A percentile compares a stretch with the other conserved stretches of the same genome.
Evolutionary conservation across 2,888 invertebrate species (phyloP).

Genomic region (Drosophila fulvimacula): DNA sequence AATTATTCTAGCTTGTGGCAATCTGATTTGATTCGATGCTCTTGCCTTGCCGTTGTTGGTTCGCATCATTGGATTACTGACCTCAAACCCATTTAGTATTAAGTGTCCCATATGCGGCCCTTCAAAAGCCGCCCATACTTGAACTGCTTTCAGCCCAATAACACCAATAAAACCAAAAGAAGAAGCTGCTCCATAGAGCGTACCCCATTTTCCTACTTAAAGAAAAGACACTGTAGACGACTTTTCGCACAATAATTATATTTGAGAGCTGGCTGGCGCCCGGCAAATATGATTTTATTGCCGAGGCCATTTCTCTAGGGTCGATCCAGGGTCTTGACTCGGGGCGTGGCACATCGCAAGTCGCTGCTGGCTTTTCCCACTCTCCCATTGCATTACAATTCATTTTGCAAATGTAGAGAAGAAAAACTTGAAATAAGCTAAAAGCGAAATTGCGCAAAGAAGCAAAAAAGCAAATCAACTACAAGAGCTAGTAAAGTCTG

Average conservation of each 20-base stretch:
- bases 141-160: constrained; percentile 79
- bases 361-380: constrained; percentile 47
- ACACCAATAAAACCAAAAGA: constrained; percentile 69
- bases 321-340: constrained; percentile 23
- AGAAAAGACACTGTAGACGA: constrained; percentile 64
- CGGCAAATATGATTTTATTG: constrained; percentile 83
- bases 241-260: constrained; percentile 74
- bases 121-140: constrained; percentile 58
- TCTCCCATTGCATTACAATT: constrained; percentile 72
- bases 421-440: constrained; percentile 64
- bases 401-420: constrained; percentile 82
- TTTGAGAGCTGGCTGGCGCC: constrained; percentile 83
- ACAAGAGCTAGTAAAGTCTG: constrained; percentile 17
- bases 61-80: constrained; percentile 72
- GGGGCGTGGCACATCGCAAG: constrained; percentile 30
- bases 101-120: constrained; percentile 62
- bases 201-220: constrained; percentile 1
- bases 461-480: background rate
- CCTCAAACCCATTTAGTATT: constrained; percentile 73
- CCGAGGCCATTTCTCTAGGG: constrained; percentile 50
- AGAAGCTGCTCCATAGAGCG: constrained; percentile 8
- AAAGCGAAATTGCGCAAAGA: constrained; percentile 37
- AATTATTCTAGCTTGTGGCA: constrained; percentile 15
- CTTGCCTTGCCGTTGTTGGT: constrained; percentile 62
- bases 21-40: constrained; percentile 55